Percentiles rank a stretch among this genome's conserved stretches.
These are phyloP conservation scores for Clarias platycephalus DNA, from an alignment of 2,797 vertebrate genomes.

Conservation along the genomic window DNA sequence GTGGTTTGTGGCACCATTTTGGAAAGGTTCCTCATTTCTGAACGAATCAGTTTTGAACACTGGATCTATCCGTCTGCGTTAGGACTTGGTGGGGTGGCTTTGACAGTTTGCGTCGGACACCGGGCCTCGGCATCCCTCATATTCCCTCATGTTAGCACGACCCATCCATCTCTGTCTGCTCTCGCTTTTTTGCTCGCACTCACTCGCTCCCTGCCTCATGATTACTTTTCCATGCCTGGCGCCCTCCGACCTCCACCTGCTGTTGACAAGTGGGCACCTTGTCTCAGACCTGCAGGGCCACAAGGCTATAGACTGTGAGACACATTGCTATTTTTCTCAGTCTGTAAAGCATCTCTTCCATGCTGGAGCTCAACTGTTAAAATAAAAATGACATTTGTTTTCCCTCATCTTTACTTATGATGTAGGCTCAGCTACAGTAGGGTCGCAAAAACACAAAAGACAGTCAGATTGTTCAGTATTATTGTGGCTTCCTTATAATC, in stretches of 20 bases:
- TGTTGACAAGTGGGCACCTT: slow-evolving; percentile 31
- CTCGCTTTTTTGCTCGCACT: slow-evolving; percentile 30
- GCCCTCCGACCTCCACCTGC: slow-evolving; percentile 43
- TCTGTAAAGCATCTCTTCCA: background rate
- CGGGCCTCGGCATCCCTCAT: slow-evolving; percentile 54
- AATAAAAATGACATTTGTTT: background rate
- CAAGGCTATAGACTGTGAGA: slow-evolving; percentile 5
- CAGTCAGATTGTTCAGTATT: too few relatives aligned
- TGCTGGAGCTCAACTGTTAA: background rate
- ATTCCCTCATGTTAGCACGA: slow-evolving; percentile 63
- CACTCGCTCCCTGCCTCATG: slow-evolving; percentile 27
- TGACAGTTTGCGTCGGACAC: slow-evolving; percentile 57
- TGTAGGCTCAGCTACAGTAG: background rate
- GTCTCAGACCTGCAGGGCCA: background rate
- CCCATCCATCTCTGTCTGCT: slow-evolving; percentile 75
- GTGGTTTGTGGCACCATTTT: slow-evolving; percentile 33
- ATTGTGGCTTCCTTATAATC: background rate
- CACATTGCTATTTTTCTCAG: slow-evolving; percentile 10
- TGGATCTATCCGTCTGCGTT: slow-evolving; percentile 75
- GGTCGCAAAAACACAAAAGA: background rate
- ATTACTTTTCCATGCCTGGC: slow-evolving; percentile 49
- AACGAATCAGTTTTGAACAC: slow-evolving; percentile 43
- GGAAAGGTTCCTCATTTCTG: slow-evolving; percentile 46
- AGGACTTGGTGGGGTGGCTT: slow-evolving; percentile 64
- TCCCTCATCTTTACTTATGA: background rate